Evolutionary conservation across 2,113 vertebrate genomes (phyloP).

Genomic region (Rafetus swinhoei): DNA sequence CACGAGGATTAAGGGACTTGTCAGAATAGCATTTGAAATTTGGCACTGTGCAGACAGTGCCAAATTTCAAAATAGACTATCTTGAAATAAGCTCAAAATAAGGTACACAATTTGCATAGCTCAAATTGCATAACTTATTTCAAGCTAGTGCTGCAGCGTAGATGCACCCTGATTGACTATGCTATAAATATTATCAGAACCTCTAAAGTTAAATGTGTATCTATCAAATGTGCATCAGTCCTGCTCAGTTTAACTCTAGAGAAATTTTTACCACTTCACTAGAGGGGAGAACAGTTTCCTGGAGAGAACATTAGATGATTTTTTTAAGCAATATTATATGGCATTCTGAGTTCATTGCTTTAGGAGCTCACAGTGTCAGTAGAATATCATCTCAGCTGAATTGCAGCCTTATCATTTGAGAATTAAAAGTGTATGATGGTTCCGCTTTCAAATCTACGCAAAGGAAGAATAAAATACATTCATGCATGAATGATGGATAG

Average conservation of each 20-base stretch:
- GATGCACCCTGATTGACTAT: too few relatives aligned
- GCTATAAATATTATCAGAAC: not conserved
- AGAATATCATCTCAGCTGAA: conserved; percentile 3
- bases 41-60: too few relatives aligned
- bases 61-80: too few relatives aligned
- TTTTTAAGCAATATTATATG: not conserved
- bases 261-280: not conserved
- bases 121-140: too few relatives aligned
- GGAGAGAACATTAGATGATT: not conserved
- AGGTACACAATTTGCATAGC: too few relatives aligned
- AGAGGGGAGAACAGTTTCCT: not conserved
- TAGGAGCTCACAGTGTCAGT: not conserved
- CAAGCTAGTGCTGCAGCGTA: too few relatives aligned
- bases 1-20: too few relatives aligned
- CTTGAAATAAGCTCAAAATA: too few relatives aligned
- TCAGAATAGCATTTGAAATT: too few relatives aligned
- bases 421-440: not conserved
- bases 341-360: not conserved
- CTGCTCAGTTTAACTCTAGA: not conserved
- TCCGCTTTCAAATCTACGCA: not conserved
- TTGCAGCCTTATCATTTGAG: not conserved
- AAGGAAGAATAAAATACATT: not conserved
- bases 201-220: not conserved
- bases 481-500: not conserved
- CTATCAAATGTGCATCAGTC: not conserved